Conservation (phyloP, 2,113 vertebrate species). For the Pseudopipra pipra region DNA sequence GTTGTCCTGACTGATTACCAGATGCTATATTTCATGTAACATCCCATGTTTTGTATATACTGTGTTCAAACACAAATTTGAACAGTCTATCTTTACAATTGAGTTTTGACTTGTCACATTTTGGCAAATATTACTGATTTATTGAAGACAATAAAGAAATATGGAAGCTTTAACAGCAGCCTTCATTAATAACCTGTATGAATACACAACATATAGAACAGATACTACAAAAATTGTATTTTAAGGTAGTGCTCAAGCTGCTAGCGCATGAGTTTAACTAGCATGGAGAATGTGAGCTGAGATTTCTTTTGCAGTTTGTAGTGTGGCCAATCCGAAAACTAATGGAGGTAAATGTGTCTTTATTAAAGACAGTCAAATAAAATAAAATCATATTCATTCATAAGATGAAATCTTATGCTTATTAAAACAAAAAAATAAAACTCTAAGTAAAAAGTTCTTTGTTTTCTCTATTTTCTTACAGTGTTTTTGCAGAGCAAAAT, state of each 20-base stretch:
- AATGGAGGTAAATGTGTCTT: neutral
- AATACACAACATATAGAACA: neutral
- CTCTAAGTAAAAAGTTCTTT: neutral
- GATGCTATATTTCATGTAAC: neutral
- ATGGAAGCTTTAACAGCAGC: neutral
- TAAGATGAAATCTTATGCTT: neutral
- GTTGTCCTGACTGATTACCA: neutral
- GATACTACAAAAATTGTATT: neutral
- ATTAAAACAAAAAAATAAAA: neutral
- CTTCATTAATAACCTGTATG: neutral
- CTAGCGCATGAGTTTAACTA: neutral
- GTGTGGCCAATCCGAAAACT: neutral
- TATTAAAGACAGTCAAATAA: neutral
- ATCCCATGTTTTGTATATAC: neutral
- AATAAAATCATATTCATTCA: neutral
- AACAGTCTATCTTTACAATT: neutral
- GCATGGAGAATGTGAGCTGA: neutral
- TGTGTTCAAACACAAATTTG: neutral
- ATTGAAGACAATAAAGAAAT: neutral
- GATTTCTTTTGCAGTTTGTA: neutral
- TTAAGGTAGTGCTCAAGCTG: neutral
- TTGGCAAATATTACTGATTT: neutral
- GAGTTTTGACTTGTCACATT: neutral
- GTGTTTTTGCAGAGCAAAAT: neutral
- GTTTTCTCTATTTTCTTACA: neutral